These are phyloP conservation scores for Pimpla rufipes DNA, from an alignment of 2,888 invertebrate genomes.

Conservation along the genomic window DNA sequence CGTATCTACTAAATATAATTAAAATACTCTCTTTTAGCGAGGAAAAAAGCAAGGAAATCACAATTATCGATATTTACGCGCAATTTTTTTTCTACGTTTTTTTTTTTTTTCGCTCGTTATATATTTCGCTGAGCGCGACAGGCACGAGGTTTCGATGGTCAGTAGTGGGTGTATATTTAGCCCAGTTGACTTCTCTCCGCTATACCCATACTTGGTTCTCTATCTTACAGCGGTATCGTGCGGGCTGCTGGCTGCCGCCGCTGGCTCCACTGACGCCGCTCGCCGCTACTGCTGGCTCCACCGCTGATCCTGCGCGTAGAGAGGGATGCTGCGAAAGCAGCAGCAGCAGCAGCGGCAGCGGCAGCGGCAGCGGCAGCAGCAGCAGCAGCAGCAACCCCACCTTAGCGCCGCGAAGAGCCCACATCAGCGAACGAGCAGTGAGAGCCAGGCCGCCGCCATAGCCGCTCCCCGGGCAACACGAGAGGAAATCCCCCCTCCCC, in stretches of 20 bases:
- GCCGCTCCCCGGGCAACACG: conserved; percentile 83
- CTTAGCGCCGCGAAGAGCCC: conserved; percentile 69
- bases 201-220: not conserved
- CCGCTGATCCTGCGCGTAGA: conserved; percentile 81
- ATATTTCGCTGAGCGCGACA: not conserved
- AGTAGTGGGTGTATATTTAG: not conserved
- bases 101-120: not conserved
- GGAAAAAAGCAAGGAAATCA: too few species aligned
- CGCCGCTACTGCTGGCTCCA: conserved; percentile 58
- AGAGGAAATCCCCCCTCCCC: conserved; percentile 65
- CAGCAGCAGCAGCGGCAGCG: conserved; percentile 60
- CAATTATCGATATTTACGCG: too few species aligned
- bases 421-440: conserved; percentile 78
- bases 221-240: conserved; percentile 5
- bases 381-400: conserved; percentile 66
- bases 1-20: too few species aligned
- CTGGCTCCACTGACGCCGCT: conserved; percentile 63
- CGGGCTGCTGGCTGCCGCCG: conserved; percentile 21
- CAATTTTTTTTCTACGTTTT: not conserved
- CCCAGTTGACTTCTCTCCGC: not conserved
- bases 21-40: too few species aligned
- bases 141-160: not conserved
- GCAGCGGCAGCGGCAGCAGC: not conserved
- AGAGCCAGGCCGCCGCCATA: conserved; percentile 85
- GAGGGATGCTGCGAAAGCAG: conserved; percentile 80